Percentiles rank a stretch among this genome's conserved stretches.
Evolutionary conservation across 23 tunicate species (phyloP).

Genomic region (Diplosoma virens): DNA sequence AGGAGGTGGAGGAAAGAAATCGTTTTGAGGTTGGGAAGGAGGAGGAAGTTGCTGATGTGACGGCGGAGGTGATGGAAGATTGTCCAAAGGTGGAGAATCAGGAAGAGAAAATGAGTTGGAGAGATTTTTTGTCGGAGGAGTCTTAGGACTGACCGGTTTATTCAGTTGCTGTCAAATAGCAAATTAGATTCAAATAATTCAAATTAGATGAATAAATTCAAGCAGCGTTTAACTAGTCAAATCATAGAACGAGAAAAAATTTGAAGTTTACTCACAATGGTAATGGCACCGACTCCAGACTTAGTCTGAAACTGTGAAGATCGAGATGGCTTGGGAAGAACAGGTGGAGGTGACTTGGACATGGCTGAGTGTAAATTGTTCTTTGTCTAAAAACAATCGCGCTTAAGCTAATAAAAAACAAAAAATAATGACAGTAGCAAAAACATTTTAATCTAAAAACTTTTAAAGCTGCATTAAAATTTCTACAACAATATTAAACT

Average conservation of each 20-base stretch:
- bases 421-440: too few relatives aligned
- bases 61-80: conserved; percentile 2
- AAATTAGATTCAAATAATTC: background rate
- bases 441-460: too few relatives aligned
- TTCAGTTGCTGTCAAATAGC: conserved; percentile 5
- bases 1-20: background rate
- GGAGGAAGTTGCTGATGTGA: background rate
- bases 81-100: background rate
- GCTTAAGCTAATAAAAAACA: too few relatives aligned
- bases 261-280: background rate
- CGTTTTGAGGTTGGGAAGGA: background rate
- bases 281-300: background rate
- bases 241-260: background rate
- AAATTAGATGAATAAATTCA: background rate
- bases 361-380: conserved; percentile 9
- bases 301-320: conserved; percentile 25
- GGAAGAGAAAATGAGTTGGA: background rate
- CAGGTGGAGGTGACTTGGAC: conserved; percentile 66
- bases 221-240: background rate
- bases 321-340: conserved; percentile 63
- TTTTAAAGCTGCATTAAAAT: too few relatives aligned
- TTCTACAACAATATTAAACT: too few relatives aligned
- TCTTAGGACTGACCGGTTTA: background rate
- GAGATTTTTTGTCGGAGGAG: background rate
- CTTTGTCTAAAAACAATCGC: too few relatives aligned